These are phyloP conservation scores for Saxidomus purpurata DNA, from an alignment of 1,140 invertebrate genomes.

Conservation along the genomic window DNA sequence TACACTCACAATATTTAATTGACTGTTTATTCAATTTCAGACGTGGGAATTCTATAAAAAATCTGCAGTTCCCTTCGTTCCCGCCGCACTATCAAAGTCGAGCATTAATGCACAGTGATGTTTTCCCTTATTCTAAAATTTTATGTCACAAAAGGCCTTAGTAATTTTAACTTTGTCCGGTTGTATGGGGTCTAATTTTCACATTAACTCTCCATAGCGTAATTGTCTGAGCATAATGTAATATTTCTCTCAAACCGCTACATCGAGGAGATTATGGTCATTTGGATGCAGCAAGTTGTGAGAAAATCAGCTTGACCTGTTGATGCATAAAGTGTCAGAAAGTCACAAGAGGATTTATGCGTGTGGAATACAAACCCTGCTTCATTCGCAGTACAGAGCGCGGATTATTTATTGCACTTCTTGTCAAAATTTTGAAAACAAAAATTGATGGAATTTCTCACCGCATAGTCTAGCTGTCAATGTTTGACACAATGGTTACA, in stretches of 20 bases:
- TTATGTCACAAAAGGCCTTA: constrained; percentile 58
- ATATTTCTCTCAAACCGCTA: constrained; percentile 50
- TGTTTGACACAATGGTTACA: constrained; percentile 43
- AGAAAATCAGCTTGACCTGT: constrained; percentile 66
- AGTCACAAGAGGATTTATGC: constrained; percentile 57
- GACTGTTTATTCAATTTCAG: constrained; percentile 50
- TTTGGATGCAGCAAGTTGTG: constrained; percentile 33
- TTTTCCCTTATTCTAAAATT: constrained; percentile 28
- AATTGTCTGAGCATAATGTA: constrained; percentile 52
- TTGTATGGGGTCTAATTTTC: constrained; percentile 67
- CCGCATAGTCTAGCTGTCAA: constrained; percentile 35
- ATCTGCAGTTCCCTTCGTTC: constrained; percentile 1
- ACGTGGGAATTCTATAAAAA: constrained; percentile 62
- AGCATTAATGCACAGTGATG: constrained; percentile 30
- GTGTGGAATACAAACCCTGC: constrained; percentile 16
- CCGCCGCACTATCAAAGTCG: constrained; percentile 43
- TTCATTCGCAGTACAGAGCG: constrained; percentile 35
- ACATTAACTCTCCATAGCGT: constrained; percentile 58
- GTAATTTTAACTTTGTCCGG: constrained; percentile 44
- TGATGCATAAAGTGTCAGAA: constrained; percentile 58
- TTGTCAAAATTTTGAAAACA: constrained; percentile 68
- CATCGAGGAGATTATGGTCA: constrained; percentile 48
- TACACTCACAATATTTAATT: constrained; percentile 37
- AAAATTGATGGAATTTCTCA: constrained; percentile 65
- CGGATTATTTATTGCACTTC: constrained; percentile 59